Conservation (phyloP, 2,113 vertebrate species). For the Macrotis lagotis region DNA sequence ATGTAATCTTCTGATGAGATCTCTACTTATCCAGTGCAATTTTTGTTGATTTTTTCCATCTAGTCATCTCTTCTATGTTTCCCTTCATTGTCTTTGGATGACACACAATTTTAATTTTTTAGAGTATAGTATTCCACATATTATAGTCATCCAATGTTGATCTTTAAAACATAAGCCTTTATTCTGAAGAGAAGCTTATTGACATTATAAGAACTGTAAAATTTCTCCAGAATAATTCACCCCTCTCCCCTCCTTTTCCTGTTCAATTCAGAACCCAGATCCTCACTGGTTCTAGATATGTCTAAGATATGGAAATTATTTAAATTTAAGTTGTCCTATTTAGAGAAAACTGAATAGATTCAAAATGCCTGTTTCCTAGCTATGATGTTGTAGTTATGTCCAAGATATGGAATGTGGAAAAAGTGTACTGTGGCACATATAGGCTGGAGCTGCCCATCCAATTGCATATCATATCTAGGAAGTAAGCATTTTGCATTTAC, state of each 20-base stretch:
- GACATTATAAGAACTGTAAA: neutral
- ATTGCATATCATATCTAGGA: neutral
- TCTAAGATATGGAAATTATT: neutral
- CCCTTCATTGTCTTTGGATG: neutral
- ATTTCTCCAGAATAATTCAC: neutral
- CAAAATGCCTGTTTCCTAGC: neutral
- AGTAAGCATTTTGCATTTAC: neutral
- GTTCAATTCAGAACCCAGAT: neutral
- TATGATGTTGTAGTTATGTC: neutral
- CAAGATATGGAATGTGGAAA: neutral
- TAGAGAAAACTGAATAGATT: neutral
- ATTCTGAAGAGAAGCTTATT: neutral
- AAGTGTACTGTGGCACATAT: neutral
- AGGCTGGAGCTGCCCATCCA: neutral
- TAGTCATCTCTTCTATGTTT: neutral
- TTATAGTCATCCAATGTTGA: neutral
- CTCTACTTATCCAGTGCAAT: neutral
- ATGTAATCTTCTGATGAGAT: neutral
- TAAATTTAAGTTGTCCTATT: neutral
- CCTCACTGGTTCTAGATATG: neutral
- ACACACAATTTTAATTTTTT: neutral
- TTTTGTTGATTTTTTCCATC: neutral
- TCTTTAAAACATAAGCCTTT: neutral
- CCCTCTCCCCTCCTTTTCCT: neutral
- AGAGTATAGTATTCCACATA: neutral